Evolutionary conservation across 2,113 vertebrate species (phyloP), one percentile per base, ranked within the genome.

Genomic region (Dolichallabes microphthalmus): DNA sequence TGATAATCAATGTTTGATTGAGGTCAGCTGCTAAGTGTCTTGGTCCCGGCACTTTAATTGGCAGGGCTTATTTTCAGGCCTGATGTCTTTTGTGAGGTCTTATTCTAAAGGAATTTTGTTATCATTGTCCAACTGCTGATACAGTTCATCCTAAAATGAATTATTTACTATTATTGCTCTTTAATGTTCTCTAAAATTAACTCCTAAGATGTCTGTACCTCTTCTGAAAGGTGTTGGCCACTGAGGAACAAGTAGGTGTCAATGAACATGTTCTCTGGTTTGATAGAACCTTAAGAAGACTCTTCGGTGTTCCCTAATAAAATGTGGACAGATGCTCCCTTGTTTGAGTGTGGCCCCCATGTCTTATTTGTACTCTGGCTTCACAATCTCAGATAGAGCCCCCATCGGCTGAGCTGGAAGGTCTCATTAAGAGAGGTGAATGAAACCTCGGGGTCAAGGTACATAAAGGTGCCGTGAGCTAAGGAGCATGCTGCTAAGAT

Each of bases 371-470:
- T 95, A 92, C 92, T 93, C 92, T 93, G 93, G 92, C 92, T 93
- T 92, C 89, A 86, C 73, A 69, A 78, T 93, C 90, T 90, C 90
- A 66, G 89, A 89, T 92, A 88, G 91, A 91, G 92, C 92, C 91
- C 88, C 91, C 93, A 85, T 57, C 82, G 91, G 91, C 89, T 90
- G 90, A 89, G 91, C 91, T 92, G 92, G 91, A 94, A 93, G 93
- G 94, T 95, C 96, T 98, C 97, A 99, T 98, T 99, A 98, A 94
- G 96, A 95, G 95, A 95, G 95, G 94, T 96, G 95, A 96, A 96
- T 92, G 95, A 97, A 98, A 98, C 97, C 96, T 94, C 10, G 94
- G 96, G 98, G 97, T 99, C 97, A 97, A 96, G 95, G 96, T 97
- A 96, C 96, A 97, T 97, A 98, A 98, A 98, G 95, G 95, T 97